These are phyloP conservation scores for Serripes groenlandicus DNA, from an alignment of 2,888 invertebrate species.

Conservation along the genomic window DNA sequence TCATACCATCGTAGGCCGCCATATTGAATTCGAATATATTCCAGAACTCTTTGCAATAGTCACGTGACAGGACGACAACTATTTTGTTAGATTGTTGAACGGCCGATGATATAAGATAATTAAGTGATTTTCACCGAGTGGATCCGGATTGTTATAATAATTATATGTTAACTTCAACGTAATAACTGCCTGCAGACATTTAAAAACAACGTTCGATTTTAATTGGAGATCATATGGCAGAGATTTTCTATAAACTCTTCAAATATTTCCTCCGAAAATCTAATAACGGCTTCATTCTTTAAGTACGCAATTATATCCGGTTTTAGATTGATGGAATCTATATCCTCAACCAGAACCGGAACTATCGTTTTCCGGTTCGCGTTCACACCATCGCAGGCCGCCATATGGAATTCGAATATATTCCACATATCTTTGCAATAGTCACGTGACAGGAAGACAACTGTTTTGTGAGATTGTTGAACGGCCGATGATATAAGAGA, in stretches of 20 bases:
- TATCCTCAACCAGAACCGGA: constrained; percentile 35
- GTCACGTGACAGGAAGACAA: constrained; percentile 36
- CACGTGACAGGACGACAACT: too few species aligned
- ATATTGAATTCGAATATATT: too few species aligned
- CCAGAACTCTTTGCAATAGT: too few species aligned
- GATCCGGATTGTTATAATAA: too few species aligned
- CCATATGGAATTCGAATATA: constrained; percentile 58
- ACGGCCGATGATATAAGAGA: constrained; percentile 30
- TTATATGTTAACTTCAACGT: too few species aligned
- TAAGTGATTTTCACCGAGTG: too few species aligned
- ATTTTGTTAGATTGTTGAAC: too few species aligned
- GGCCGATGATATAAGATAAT: too few species aligned
- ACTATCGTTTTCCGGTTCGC: constrained; percentile 43
- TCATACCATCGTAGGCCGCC: too few species aligned
- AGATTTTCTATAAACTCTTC: constrained; percentile 12
- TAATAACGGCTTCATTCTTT: background rate
- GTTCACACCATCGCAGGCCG: constrained; percentile 52
- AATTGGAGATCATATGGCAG: background rate
- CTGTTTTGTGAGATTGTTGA: constrained; percentile 31
- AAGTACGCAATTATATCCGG: constrained; percentile 30
- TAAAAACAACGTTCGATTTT: too few species aligned
- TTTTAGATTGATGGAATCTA: background rate
- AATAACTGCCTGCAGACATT: too few species aligned
- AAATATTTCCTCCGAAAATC: background rate
- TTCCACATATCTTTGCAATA: constrained; percentile 55